Percentiles rank a stretch among this genome's conserved stretches.
These are phyloP conservation scores for Ooceraea biroi DNA, from an alignment of 1,140 invertebrate species.

Conservation along the genomic window DNA sequence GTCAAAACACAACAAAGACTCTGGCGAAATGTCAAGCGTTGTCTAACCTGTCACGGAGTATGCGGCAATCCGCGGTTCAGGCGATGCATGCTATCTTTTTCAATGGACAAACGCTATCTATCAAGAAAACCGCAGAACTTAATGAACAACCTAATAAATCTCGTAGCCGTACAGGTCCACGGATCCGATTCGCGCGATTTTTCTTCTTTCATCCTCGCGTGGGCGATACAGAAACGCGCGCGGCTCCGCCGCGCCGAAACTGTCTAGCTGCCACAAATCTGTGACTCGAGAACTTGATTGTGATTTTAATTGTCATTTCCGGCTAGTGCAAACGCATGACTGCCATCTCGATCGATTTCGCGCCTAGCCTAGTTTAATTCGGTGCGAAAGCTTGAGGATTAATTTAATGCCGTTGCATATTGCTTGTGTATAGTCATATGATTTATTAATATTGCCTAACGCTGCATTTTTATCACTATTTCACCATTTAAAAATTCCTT, in stretches of 20 bases:
- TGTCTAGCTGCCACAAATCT: conserved; percentile 9
- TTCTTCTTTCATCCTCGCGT: conserved; percentile 2
- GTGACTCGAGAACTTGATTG: conserved; percentile 18
- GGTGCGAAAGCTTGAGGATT: neutral
- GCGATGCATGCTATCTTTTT: too few species aligned
- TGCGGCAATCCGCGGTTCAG: too few species aligned
- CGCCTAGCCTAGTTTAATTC: neutral
- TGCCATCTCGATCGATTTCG: neutral
- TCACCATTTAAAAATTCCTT: too few species aligned
- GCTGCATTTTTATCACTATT: too few species aligned
- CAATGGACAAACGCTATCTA: too few species aligned
- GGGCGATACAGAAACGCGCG: neutral
- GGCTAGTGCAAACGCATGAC: neutral
- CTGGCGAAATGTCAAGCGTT: too few species aligned
- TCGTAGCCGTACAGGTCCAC: neutral
- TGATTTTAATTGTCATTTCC: conserved; percentile 49
- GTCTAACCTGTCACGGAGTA: too few species aligned
- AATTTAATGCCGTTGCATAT: neutral
- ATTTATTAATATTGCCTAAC: too few species aligned
- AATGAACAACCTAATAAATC: too few species aligned
- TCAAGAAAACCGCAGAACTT: too few species aligned
- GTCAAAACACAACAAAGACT: too few species aligned
- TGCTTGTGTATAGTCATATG: too few species aligned
- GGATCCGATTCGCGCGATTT: conserved; percentile 26
- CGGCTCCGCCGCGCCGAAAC: conserved; percentile 11